A percentile compares a stretch with the other conserved stretches of the same genome.
Conservation (phyloP, 1,140 invertebrate genomes). For the Steinernema khuongi region DNA sequence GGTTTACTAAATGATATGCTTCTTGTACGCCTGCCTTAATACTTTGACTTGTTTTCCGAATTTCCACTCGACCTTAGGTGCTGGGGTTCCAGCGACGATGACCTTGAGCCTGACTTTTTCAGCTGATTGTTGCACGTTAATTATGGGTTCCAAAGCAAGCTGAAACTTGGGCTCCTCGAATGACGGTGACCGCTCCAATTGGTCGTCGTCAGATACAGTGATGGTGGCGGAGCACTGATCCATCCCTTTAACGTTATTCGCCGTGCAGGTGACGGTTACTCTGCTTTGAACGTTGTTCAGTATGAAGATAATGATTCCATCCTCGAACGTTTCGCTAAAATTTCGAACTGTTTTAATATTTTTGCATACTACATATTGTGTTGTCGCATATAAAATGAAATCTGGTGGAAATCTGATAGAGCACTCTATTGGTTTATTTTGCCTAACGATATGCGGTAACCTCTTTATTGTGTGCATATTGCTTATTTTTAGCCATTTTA, state of each 20-base stretch:
- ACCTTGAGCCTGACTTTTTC: slow-evolving; percentile 23
- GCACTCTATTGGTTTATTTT: background rate
- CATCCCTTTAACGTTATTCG: background rate
- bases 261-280: background rate
- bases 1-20: background rate
- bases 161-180: background rate
- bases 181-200: background rate
- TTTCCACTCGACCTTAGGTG: slow-evolving; percentile 7
- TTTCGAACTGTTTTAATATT: background rate
- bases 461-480: background rate
- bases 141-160: background rate
- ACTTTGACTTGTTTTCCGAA: slow-evolving; percentile 8
- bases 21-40: slow-evolving; percentile 1
- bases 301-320: background rate
- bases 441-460: background rate
- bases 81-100: slow-evolving; percentile 20
- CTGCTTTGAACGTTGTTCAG: background rate
- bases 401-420: slow-evolving; percentile 17
- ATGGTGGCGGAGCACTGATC: background rate
- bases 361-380: background rate
- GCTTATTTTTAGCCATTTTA: background rate
- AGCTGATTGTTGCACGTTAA: background rate
- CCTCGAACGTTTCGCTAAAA: background rate
- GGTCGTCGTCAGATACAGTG: background rate
- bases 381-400: background rate